Evolutionary conservation across 2,888 invertebrate genomes (phyloP), one percentile per base, ranked within the genome.

Genomic region (Chaitophorus viminalis): DNA sequence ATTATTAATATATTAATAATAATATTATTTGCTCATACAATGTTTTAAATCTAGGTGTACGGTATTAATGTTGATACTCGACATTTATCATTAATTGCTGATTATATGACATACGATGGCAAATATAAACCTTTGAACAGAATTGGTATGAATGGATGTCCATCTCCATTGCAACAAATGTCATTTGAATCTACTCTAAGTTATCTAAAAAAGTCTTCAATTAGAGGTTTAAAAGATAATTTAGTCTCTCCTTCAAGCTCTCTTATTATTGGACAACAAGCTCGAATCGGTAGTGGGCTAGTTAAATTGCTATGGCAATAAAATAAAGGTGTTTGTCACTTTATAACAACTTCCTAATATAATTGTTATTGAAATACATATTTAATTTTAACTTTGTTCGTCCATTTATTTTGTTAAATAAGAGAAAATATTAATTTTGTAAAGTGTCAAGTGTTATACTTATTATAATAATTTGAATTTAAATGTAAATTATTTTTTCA

Each of bases 61-160:
- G 99, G 99, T 46, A 99, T 99, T 90, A 94, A 94, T 17, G 98
- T 99, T 5, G 97, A 99, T 92, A 95, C 96, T 0, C 93, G 99
- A 39, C 99, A 99, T 93, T 93, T 99, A 90, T 94, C 95, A 0
- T 92, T 99, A 9, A 94, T 99, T 84, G 97, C 99, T 0, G 99
- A 99, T 92, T 99, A 99, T 91, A 99, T 99, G 99, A 99, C 99
- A 0, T 97, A 95, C 90, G 96, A 96, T 90, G 99, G 99, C 0
- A 92, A 93, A 0, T 98, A 96, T 91, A 95, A 95, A 90, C 96
- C 99, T 0, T 94, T 99, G 92, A 99, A 96, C 91, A 93, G 99
- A 39, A 94, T 94, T 90, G 97, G 98, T 17, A 97, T 99, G 94
- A 95, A 95, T 90, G 94, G 94, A 81, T 96, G 95, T n/a, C 93